Evolutionary conservation across 1,140 invertebrate species (phyloP), one percentile per base, ranked within the genome.

Genomic region (Anagrus nilaparvatae): DNA sequence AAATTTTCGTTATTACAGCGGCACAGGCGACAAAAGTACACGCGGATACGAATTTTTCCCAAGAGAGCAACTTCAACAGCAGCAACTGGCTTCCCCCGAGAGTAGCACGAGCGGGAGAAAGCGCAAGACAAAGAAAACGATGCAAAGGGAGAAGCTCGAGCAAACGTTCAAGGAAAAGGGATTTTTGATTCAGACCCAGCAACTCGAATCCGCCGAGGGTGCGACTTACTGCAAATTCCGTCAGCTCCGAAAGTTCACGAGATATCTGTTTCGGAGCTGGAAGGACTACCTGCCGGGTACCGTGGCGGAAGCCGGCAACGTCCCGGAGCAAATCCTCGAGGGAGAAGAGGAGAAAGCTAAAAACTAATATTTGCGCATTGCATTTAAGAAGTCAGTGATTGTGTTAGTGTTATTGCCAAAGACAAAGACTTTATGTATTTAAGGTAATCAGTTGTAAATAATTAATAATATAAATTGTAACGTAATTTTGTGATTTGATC

Each of bases 201-300:
- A 93, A 54, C 61, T 92, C 20, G 86, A 91, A 58, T 89, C 87
- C 0, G 88, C 87, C 0, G 87, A 92, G 60, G 88, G 88, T 0
- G 87, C 88, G 0, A 92, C 88, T 0, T 94, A 92, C 54, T 94
- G 89, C 63, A 94, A 94, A 61, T 94, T 94, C 57, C 69, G 88
- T 29, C 89, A 93, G 54, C 63, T 94, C 9, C 72, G 87, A 44
- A 94, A 93, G 59, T 93, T 93, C 53, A 94, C 89, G 1, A 73
- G 88, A 20, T 94, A 94, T 61, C 69, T 93, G 29, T 91, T 92
- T 51, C 73, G 89, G 40, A 90, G 86, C 55, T 94, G 88, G 88
- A 91, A 91, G 58, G 86, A 92, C 60, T 90, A 93, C 60, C 69
- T 94, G 14, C 88, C 89, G 0, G 86, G 82, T 0, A 83, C 84